Conservation (phyloP, 2,797 vertebrate species). For the Chloroceryle amazona region DNA sequence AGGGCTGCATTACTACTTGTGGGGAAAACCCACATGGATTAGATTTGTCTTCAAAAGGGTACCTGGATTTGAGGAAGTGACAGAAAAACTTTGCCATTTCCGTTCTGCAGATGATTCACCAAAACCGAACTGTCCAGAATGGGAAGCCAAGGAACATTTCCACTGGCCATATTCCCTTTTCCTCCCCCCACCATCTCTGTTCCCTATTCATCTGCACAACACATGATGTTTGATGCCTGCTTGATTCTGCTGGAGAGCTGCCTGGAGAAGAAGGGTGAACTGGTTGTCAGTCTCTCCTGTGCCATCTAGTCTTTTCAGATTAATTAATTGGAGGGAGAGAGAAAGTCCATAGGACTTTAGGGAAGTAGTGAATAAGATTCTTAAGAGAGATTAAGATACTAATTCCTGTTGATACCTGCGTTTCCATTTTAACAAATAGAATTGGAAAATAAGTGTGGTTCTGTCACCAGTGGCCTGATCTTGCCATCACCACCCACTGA, state of each 20-base stretch:
- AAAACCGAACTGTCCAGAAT: fast-evolving
- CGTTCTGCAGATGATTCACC: background rate
- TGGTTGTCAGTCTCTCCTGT: background rate
- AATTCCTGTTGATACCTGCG: background rate
- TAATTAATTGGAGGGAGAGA: constrained; percentile 23
- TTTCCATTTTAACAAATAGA: background rate
- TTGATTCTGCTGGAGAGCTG: constrained; percentile 56
- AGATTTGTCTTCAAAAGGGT: background rate
- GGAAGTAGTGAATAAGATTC: background rate
- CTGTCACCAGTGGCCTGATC: background rate
- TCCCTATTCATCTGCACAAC: constrained; percentile 8
- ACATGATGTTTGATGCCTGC: constrained; percentile 39
- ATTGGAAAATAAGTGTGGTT: background rate
- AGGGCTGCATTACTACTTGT: background rate
- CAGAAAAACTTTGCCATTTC: background rate
- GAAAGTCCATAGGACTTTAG: background rate
- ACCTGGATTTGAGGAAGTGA: background rate
- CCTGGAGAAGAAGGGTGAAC: constrained; percentile 40
- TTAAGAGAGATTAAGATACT: background rate
- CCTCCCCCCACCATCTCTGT: background rate
- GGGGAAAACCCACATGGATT: background rate
- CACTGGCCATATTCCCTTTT: background rate
- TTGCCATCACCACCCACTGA: background rate
- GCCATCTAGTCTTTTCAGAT: constrained; percentile 30
- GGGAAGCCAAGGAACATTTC: background rate